Conservation (phyloP, 2,113 vertebrate species). For the Periophthalmus modestus region DNA sequence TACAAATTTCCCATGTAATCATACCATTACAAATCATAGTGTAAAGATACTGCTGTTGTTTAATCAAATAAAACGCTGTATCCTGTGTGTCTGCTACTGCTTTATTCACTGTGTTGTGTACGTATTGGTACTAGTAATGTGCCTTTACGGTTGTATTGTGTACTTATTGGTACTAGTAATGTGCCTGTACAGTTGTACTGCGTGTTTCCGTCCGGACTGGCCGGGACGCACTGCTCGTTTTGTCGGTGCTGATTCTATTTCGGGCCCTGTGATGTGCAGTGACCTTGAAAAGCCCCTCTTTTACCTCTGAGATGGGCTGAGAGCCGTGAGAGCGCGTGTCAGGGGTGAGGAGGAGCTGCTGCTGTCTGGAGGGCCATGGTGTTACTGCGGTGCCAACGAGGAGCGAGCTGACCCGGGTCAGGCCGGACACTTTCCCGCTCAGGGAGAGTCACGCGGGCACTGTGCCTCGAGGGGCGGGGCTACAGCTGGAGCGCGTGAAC, state of each 20-base stretch:
- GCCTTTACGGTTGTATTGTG: not conserved
- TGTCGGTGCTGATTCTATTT: conserved; percentile 58
- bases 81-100: not conserved
- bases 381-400: conserved; percentile 36
- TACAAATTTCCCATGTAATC: not conserved
- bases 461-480: conserved; percentile 8
- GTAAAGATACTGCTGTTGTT: not conserved
- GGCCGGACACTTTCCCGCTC: conserved; percentile 41
- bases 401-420: conserved; percentile 68
- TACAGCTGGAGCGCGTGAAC: not conserved
- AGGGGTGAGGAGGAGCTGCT: conserved; percentile 40
- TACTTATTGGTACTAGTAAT: not conserved
- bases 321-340: conserved; percentile 36
- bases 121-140: not conserved
- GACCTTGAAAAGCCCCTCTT: conserved; percentile 49
- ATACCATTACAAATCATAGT: not conserved
- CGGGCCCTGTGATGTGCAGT: conserved; percentile 53
- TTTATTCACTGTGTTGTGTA: not conserved
- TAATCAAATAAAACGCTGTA: not conserved
- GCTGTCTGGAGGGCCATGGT: conserved; percentile 44
- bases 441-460: conserved; percentile 60
- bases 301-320: conserved; percentile 40
- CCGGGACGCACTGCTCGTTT: conserved; percentile 35
- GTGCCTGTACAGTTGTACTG: not conserved
- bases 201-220: conserved; percentile 28